Evolutionary conservation across 2,113 vertebrate genomes (phyloP), one percentile per base, ranked within the genome.

Genomic region (Corydoras sp.): DNA sequence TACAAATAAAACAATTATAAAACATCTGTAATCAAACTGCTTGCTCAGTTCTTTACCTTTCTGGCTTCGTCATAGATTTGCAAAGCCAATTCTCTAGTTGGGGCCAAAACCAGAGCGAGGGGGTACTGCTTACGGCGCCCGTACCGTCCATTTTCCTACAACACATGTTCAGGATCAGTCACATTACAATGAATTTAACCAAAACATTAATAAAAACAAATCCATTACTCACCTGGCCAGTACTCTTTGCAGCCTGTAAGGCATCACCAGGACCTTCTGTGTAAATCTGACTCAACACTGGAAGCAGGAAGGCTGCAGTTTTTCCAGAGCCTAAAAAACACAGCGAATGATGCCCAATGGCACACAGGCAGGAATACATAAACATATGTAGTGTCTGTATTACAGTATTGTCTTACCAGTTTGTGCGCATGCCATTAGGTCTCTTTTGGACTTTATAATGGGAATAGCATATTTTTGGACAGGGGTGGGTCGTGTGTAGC

Each of bases 391-490:
- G 5, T 53, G 5, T 10, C 18, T 7, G 48, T 10, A 24, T 30
- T 50, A n/a, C n/a, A 50, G 2, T 12, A 13, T 13, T 31, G 14
- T 13, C 71, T 74, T 81, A 96, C 97, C 97, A 74, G 96, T 99
- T 86, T 98, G 97, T 50, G 96, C 96, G 67, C 97, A 99, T 71
- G 97, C 97, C 97, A 99, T 99, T 78, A 98, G 88, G 84, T 99
- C 97, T 80, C 97, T 90, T 81, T 98, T 98, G 24, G 92, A 89
- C 81, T 95, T 97, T 85, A 99, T 92, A 79, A 99, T 98, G 74
- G 97, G 97, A 88, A 98, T 98, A 78, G 96, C 97, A 59, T 99
- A 91, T 83, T 99, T 99, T 85, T 98, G 95, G 30, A 99, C 97
- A 48, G 97, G 96, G 69, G 97, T 99, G 31, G 97, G 97, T 72